Conservation (phyloP, 2,797 vertebrate genomes). For the Alosa sapidissima region DNA sequence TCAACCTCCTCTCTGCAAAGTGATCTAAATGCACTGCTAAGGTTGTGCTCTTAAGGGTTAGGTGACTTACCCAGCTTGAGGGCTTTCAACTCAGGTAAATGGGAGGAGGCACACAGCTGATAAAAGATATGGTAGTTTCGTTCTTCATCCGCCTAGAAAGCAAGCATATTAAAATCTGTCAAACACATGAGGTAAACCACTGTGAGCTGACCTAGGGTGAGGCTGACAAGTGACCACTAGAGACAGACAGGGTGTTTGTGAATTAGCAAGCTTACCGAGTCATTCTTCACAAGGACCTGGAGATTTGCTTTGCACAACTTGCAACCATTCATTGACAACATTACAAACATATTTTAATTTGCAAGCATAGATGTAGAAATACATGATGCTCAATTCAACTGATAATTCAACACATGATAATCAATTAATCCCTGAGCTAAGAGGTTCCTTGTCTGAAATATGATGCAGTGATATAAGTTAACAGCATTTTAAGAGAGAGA, state of each 20-base stretch:
- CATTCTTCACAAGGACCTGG: not conserved
- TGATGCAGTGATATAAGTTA: not conserved
- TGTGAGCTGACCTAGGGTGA: not conserved
- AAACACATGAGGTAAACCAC: not conserved
- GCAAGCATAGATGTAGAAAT: not conserved
- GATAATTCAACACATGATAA: too few species aligned
- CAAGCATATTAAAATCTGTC: conserved; percentile 8
- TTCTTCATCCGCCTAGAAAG: conserved; percentile 91
- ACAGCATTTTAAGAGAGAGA: not conserved
- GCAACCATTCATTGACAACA: not conserved
- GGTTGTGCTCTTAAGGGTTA: not conserved
- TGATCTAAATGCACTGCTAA: too few species aligned
- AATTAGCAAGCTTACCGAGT: not conserved
- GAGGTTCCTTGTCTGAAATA: not conserved
- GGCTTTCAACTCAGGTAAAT: conserved; percentile 87
- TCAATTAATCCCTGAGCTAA: too few species aligned
- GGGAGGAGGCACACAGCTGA: conserved; percentile 93
- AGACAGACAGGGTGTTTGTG: conserved; percentile 7
- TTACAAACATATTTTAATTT: not conserved
- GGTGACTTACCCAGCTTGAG: conserved; percentile 83
- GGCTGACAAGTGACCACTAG: conserved; percentile 5
- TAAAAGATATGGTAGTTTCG: conserved; percentile 99
- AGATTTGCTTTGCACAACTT: not conserved
- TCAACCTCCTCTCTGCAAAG: not conserved
- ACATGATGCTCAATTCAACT: not conserved